Base-by-base conservation (phyloP, 2,113 vertebrate genomes). In the Gadus chalcogrammus region DNA sequence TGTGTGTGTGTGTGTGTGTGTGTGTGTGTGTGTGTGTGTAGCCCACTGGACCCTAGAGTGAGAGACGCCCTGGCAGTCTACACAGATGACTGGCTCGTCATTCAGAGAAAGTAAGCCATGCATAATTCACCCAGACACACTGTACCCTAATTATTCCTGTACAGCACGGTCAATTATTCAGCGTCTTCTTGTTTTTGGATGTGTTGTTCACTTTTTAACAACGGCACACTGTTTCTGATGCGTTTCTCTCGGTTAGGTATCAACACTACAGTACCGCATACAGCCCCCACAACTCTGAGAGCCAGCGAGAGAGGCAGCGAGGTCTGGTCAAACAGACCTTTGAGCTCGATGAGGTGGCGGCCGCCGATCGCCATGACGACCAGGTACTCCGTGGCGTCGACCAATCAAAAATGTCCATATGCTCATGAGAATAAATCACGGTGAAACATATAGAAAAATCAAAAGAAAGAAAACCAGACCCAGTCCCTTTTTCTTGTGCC, bases 21-120 rank as follows among this genome's bases (percentile, higher is more conserved):
- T 74, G 77, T 80, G 42, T 48, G 42, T n/a, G n/a, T 48, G 42
- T 48, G 42, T 48, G 71, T 71, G 7, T 74, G 77, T 80, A 97
- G 95, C 60, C 90, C 92, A n/a, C 78, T 96, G 83, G 95, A 96
- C 71, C 86, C 92, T 59, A 91, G 94, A 76, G 95, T 93, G 78
- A 90, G 94, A 76, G 94, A 95, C 15, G 93, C 94, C 0, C 85
- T 97, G 72, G 91, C 92, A 20, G 93, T 94, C 87, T 97, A 97
- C 86, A 94, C 92, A 0, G 94, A 97, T 69, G 91, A 97, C 86
- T 97, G 95, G 95, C 90, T 96, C 72, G 90, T 96, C 42, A 93
- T 95, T 69, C 92, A 92, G 38, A 92, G 95, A 81, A 97, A 93
- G 95, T 96, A 85, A 82, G 94, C 90, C 64, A 58, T 55, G 56